Evolutionary conservation across 64 coral and sea anemone genomes (phyloP).

Genomic region (Montipora efflorescens): DNA sequence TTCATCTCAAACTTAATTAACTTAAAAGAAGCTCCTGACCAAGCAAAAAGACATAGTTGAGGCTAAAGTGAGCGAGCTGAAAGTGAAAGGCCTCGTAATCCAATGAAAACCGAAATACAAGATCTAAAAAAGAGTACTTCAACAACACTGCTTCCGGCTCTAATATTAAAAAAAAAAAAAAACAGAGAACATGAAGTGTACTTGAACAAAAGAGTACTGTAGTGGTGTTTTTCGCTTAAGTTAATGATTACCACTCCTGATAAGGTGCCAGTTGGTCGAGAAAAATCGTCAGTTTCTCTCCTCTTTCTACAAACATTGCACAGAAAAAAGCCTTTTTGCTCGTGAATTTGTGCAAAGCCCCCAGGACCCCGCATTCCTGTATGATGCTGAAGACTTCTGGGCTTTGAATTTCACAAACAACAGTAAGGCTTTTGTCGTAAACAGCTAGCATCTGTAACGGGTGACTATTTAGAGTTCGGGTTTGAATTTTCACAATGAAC

Average conservation of each 20-base stretch:
- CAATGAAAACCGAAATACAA: no score
- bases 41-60: no score
- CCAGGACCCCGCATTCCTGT: slow-evolving; percentile 93
- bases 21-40: no score
- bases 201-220: no score
- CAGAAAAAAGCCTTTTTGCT: slow-evolving; percentile 85
- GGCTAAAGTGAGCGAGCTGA: no score
- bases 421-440: slow-evolving; percentile 64
- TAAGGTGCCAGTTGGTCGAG: slow-evolving; percentile 75
- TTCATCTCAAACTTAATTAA: no score
- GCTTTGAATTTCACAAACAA: slow-evolving; percentile 55
- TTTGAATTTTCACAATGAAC: slow-evolving; percentile 89
- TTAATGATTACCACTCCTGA: slow-evolving; percentile 51
- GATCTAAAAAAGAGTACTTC: no score
- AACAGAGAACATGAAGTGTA: no score
- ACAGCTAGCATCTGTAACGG: slow-evolving; percentile 44
- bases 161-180: no score
- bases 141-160: no score
- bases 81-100: no score
- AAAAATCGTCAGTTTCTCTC: slow-evolving; percentile 66
- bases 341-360: slow-evolving; percentile 6
- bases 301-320: slow-evolving; percentile 53
- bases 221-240: no score
- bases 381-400: slow-evolving; percentile 82
- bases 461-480: slow-evolving; percentile 44